Percentiles rank a stretch among this genome's conserved stretches.
Conservation (phyloP, 2,888 invertebrate species). For the Ormyrus rosae region DNA sequence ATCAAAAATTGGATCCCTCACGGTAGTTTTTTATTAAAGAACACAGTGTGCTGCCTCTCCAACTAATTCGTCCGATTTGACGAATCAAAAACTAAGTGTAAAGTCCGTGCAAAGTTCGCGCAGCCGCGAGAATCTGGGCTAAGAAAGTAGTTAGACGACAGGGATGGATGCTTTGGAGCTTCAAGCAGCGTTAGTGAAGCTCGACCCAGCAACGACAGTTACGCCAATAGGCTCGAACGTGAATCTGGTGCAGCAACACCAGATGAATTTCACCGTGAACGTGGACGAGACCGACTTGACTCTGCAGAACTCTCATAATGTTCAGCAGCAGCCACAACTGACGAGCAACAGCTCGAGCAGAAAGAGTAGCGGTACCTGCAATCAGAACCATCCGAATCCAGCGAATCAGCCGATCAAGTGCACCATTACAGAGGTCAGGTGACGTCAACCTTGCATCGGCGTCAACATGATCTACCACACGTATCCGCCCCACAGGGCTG, state of each 20-base stretch:
- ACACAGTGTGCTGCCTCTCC: neutral
- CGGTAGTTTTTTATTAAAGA: neutral
- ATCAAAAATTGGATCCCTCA: too few relatives aligned
- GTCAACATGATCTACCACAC: conserved; percentile 73
- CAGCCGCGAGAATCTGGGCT: neutral
- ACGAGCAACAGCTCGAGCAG: conserved; percentile 20
- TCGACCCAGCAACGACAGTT: conserved; percentile 73
- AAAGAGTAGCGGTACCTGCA: conserved; percentile 13
- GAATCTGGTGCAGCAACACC: conserved; percentile 62
- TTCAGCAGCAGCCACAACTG: conserved; percentile 40
- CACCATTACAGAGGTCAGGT: conserved; percentile 69
- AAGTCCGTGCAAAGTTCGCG: neutral
- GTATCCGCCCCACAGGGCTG: conserved; percentile 73
- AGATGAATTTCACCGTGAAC: conserved; percentile 62
- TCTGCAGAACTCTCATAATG: conserved; percentile 57
- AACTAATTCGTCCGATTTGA: too few relatives aligned
- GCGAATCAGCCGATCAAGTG: conserved; percentile 62
- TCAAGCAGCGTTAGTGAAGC: conserved; percentile 73
- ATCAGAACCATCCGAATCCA: conserved; percentile 52
- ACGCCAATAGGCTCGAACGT: conserved; percentile 70
- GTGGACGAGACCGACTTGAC: conserved; percentile 66
- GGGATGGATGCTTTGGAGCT: conserved; percentile 72
- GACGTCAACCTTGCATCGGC: conserved; percentile 74
- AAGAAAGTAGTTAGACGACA: neutral
- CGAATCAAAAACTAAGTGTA: too few relatives aligned